These are phyloP conservation scores for Acleris sparsana DNA, from an alignment of 2,888 invertebrate genomes.

Conservation along the genomic window DNA sequence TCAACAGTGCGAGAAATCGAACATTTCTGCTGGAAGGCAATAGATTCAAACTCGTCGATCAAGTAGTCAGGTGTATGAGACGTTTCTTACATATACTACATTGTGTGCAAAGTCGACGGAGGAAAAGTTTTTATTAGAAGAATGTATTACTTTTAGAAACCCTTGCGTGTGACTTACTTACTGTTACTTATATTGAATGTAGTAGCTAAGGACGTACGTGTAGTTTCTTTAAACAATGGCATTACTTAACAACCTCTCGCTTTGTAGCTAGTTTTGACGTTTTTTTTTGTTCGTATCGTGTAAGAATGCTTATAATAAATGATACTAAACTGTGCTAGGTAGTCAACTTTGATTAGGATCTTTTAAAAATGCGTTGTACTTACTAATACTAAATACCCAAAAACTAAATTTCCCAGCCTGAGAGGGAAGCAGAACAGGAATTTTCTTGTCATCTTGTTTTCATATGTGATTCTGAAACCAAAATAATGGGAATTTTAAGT, in stretches of 20 bases:
- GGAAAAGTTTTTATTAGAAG: neutral
- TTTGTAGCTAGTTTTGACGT: no score
- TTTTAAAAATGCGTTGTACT: constrained; percentile 46
- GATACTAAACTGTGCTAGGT: no score
- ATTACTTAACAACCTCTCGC: no score
- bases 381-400: constrained; percentile 76
- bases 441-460: constrained; percentile 73
- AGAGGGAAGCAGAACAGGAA: constrained; percentile 78
- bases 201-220: no score
- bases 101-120: neutral
- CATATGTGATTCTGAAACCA: constrained; percentile 65
- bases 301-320: no score
- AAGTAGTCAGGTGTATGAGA: neutral
- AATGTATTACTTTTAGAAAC: neutral
- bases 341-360: no score
- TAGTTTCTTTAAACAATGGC: no score
- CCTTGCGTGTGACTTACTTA: neutral
- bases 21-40: constrained; percentile 2
- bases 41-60: constrained; percentile 19
- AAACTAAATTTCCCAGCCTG: constrained; percentile 72
- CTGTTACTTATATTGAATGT: no score
- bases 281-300: no score
- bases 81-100: neutral
- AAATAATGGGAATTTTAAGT: constrained; percentile 18
- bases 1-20: neutral